Conservation (phyloP, 64 coral and sea anemone species). For the Montipora cactus region DNA sequence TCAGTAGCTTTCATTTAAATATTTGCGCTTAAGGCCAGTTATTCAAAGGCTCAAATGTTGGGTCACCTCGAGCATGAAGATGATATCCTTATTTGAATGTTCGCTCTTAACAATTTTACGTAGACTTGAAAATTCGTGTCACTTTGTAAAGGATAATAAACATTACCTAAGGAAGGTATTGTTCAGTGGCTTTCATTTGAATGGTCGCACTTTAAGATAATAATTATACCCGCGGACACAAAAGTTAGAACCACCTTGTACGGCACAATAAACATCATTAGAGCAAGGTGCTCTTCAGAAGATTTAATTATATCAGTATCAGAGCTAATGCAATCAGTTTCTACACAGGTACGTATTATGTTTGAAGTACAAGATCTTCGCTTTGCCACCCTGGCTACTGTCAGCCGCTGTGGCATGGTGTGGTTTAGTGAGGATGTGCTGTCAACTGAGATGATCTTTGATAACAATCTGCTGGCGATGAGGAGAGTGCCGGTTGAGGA, state of each 20-base stretch:
- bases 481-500: conserved; percentile 87
- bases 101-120: background rate
- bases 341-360: conserved; percentile 92
- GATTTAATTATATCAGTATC: background rate
- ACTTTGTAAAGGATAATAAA: background rate
- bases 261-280: background rate
- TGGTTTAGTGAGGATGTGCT: conserved; percentile 98
- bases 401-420: conserved; percentile 99
- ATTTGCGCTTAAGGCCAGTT: too few relatives aligned
- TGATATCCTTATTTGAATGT: background rate
- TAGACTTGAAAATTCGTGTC: background rate
- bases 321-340: background rate
- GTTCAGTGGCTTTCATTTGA: background rate
- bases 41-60: too few relatives aligned
- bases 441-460: conserved; percentile 98
- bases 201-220: background rate
- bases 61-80: too few relatives aligned
- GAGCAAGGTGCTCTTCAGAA: background rate
- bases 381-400: conserved; percentile 93
- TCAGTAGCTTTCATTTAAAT: background rate
- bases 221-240: background rate
- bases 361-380: conserved; percentile 99
- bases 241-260: background rate
- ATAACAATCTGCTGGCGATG: conserved; percentile 79
- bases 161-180: background rate